Conservation (phyloP, 2,888 invertebrate genomes). For the Zygaena filipendulae region DNA sequence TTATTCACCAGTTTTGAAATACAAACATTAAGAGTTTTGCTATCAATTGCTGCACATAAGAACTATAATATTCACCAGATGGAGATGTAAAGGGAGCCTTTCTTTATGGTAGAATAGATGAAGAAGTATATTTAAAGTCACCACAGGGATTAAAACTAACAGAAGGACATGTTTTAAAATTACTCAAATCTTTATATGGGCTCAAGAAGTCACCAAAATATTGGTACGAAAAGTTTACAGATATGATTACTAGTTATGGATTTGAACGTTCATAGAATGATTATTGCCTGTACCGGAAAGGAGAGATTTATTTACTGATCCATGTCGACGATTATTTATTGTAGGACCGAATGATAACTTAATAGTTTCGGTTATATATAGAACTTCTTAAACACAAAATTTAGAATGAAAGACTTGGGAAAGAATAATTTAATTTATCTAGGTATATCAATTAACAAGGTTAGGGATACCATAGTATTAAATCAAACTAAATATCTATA, state of each 20-base stretch:
- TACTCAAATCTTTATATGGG: conserved; percentile 11
- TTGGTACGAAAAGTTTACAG: no score
- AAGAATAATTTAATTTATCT: conserved; percentile 8
- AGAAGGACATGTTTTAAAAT: conserved; percentile 8
- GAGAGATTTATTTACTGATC: conserved; percentile 3
- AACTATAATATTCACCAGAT: conserved; percentile 4
- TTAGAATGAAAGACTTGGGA: conserved; percentile 14
- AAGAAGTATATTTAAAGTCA: conserved; percentile 1
- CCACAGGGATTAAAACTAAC: conserved; percentile 7
- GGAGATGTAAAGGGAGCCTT: conserved; percentile 10
- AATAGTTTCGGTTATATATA: conserved; percentile 5
- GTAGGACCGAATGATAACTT: conserved; percentile 2
- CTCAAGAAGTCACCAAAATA: conserved; percentile 6
- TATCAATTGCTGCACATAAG: conserved; percentile 5
- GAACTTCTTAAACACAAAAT: conserved; percentile 7
- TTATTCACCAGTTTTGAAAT: conserved; percentile 3
- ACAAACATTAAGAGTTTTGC: conserved; percentile 5
- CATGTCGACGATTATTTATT: conserved; percentile 16
- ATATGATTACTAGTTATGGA: no score
- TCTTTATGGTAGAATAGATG: conserved; percentile 5
- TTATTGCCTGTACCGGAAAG: not conserved
- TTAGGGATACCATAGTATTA: not conserved
- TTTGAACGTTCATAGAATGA: not conserved
- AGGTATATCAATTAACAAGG: conserved; percentile 7
- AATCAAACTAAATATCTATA: conserved; percentile 10